Base-by-base conservation (phyloP, 2,888 invertebrate species). In the Aporophyla lueneburgensis region DNA sequence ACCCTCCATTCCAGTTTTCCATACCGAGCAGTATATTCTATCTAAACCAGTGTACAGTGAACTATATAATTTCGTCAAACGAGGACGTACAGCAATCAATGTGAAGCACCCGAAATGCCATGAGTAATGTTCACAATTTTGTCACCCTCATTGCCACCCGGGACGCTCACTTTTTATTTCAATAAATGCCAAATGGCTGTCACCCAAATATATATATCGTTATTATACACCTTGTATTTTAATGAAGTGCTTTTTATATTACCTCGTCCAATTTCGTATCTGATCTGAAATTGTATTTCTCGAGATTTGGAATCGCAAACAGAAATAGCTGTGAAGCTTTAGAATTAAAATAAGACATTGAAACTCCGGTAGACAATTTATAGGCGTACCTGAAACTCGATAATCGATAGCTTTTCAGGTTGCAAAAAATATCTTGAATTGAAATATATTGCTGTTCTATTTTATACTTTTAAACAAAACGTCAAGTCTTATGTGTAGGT, bases 101-200 rank as follows among this genome's bases (percentile, higher is more conserved):
- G 87, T 87, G 82, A 86, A 87, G 88, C 76, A 85, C 87, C 86
- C 80, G 70, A 85, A 87, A 87, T 80, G 83, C 88, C 87, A 86
- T 90, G 89, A 92, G 87, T 92, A 90, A 93, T 93, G 90, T 86
- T 84, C 86, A 87, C 89, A 91, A 89, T 93, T 92, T 91, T 87
- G 82, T 91, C 89, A 89, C 88, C 88, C 88, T 90, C 88, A 84
- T 86, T 80, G 78, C 84, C 87, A 88, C 80, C 86, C 85, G 87
- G 81, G 84, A 84, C 87, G 86, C 84, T 86, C 88, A 81, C 85
- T 87, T 91, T 88, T 89, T 89, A 91, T 90, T 88, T 89, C 89
- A 89, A 90, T 90, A 84, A 89, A 86, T 85, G 86, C 85, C 78
- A 83, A 83, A 81, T 83, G 85, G 68, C 74, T 86, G 82, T 87